phyloP scores from a whole-genome alignment of 1,140 invertebrate species.

The Drosophila mojavensis region DNA sequence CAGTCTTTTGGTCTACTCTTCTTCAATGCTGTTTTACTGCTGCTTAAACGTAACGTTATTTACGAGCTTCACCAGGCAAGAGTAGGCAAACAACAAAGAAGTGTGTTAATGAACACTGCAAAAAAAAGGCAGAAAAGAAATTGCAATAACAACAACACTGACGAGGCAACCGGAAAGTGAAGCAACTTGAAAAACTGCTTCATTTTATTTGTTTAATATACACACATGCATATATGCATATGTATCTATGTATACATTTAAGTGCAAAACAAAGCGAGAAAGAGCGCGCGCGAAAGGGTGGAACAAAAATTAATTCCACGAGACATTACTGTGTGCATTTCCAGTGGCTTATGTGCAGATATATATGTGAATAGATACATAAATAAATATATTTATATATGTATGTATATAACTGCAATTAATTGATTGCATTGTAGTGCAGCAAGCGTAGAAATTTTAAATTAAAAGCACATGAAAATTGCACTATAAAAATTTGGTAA shows the following conservation, averaged over 20 bases:
- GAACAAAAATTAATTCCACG: not conserved
- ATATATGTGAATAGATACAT: not conserved
- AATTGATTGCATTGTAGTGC: conserved; percentile 31
- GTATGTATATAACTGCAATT: not conserved
- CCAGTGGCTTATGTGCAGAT: conserved; percentile 10
- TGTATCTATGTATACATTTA: not conserved
- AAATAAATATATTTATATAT: not conserved
- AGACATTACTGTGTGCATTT: not conserved
- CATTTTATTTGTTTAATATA: conserved; percentile 20
- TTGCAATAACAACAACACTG: conserved; percentile 25
- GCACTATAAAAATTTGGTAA: conserved; percentile 33
- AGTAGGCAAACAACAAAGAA: conserved; percentile 42
- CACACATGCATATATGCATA: not conserved
- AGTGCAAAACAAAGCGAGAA: not conserved
- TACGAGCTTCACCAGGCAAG: conserved; percentile 41
- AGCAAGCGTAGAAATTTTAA: conserved; percentile 28
- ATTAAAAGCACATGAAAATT: conserved; percentile 38
- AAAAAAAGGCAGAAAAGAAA: conserved; percentile 41
- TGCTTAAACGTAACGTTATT: conserved; percentile 69
- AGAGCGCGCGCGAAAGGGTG: not conserved
- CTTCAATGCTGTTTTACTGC: conserved; percentile 17
- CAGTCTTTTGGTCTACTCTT: conserved; percentile 7
- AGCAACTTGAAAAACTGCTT: conserved; percentile 44
- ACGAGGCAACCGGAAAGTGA: conserved; percentile 66
- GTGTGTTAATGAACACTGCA: conserved; percentile 70